Conservation (phyloP, 2,113 vertebrate genomes). For the Serinus canaria region DNA sequence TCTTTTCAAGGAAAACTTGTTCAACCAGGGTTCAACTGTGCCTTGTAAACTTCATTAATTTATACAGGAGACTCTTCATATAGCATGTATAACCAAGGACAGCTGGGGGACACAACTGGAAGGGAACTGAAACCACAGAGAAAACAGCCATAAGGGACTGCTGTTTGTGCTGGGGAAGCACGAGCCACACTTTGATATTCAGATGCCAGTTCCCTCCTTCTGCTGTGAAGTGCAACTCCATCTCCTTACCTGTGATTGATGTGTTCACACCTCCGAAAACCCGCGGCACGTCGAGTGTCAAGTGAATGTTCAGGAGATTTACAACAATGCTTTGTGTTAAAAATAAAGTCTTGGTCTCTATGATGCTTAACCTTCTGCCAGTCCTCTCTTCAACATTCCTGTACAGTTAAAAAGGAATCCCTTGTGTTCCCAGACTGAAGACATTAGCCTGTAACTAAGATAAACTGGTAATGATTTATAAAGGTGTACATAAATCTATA, state of each 20-base stretch:
- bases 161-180: background rate
- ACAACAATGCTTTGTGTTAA: background rate
- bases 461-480: background rate
- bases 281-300: background rate
- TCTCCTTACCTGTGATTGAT: background rate
- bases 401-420: background rate
- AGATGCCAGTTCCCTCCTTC: background rate
- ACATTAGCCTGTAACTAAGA: background rate
- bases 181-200: background rate
- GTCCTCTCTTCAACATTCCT: background rate
- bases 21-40: background rate
- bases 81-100: background rate
- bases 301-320: background rate
- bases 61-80: background rate
- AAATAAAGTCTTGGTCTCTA: background rate
- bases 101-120: background rate
- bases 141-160: background rate
- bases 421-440: background rate
- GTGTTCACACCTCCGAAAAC: background rate
- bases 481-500: background rate
- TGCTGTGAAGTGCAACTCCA: background rate
- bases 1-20: background rate
- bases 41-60: background rate
- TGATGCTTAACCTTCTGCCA: background rate
- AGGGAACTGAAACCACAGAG: background rate